These are phyloP conservation scores for Plutomurus gul DNA, from an alignment of 1,140 invertebrate genomes.

Conservation along the genomic window DNA sequence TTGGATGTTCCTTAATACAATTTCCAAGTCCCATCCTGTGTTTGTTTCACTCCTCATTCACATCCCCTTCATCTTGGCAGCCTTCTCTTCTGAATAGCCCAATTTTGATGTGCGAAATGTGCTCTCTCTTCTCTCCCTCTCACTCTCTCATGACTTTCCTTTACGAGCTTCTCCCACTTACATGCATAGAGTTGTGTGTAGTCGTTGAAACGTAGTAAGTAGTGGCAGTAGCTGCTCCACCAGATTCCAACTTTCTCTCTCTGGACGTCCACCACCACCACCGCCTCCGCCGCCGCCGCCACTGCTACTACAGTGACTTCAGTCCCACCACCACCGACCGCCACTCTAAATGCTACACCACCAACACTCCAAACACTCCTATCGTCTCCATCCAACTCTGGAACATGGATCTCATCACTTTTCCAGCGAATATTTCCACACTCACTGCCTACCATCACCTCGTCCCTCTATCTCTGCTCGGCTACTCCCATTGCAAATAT, in stretches of 20 bases:
- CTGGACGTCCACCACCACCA: background rate
- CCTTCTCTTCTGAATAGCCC: slow-evolving; percentile 41
- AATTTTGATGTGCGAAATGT: slow-evolving; percentile 44
- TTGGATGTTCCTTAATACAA: slow-evolving; percentile 54
- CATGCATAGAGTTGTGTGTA: background rate
- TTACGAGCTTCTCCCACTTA: slow-evolving; percentile 9
- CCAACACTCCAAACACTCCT: background rate
- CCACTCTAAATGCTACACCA: no score
- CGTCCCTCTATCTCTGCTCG: no score
- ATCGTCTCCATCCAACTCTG: background rate
- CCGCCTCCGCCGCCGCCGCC: no score
- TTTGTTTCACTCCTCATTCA: slow-evolving; percentile 37
- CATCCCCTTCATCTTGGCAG: slow-evolving; percentile 26
- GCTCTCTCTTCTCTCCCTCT: background rate
- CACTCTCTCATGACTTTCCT: slow-evolving; percentile 8
- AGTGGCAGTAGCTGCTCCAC: background rate
- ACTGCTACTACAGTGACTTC: no score
- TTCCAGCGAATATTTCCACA: background rate
- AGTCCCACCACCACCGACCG: no score
- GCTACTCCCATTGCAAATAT: no score
- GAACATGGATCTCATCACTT: background rate
- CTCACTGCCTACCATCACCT: background rate
- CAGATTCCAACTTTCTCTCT: background rate
- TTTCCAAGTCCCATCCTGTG: slow-evolving; percentile 44
- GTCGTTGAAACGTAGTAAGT: no score